A percentile compares a stretch with the other conserved stretches of the same genome.
Conservation (phyloP, 2,113 vertebrate species). For the Arizona elegans region DNA sequence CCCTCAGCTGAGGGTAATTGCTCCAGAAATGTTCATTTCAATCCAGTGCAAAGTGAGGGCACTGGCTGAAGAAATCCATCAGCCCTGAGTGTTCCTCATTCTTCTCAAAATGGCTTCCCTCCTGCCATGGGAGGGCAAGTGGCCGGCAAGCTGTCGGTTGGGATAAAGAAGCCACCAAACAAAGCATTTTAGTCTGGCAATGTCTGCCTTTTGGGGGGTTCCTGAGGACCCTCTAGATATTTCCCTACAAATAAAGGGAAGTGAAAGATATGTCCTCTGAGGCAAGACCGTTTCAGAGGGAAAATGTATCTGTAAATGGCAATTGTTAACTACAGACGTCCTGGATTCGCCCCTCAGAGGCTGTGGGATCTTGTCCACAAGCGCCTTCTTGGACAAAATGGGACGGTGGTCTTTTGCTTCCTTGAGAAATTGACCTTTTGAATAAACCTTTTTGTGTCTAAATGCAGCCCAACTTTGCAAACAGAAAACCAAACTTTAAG, state of each 20-base stretch:
- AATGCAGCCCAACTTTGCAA: not conserved
- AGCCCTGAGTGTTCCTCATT: not conserved
- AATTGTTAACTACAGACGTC: fast-evolving
- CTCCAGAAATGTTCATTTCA: not conserved
- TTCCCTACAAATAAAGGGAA: not conserved
- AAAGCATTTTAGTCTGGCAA: not conserved
- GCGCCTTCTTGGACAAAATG: not conserved
- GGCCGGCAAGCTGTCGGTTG: not conserved
- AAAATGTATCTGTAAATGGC: not conserved
- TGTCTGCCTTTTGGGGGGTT: not conserved
- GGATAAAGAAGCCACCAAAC: not conserved
- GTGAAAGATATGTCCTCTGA: not conserved
- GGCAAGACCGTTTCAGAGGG: not conserved
- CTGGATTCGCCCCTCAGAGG: not conserved
- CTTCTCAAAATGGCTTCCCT: not conserved
- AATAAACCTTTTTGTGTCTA: not conserved
- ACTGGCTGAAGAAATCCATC: not conserved
- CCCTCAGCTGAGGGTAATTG: not conserved
- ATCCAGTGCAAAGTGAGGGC: not conserved
- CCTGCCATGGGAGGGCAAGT: not conserved
- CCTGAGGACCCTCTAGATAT: not conserved
- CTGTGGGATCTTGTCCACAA: too few relatives aligned
- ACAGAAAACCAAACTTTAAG: not conserved
- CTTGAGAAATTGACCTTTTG: not conserved
- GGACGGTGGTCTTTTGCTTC: not conserved